Base-by-base conservation (phyloP, 1,140 invertebrate genomes). In the Heliconius nattereri region DNA sequence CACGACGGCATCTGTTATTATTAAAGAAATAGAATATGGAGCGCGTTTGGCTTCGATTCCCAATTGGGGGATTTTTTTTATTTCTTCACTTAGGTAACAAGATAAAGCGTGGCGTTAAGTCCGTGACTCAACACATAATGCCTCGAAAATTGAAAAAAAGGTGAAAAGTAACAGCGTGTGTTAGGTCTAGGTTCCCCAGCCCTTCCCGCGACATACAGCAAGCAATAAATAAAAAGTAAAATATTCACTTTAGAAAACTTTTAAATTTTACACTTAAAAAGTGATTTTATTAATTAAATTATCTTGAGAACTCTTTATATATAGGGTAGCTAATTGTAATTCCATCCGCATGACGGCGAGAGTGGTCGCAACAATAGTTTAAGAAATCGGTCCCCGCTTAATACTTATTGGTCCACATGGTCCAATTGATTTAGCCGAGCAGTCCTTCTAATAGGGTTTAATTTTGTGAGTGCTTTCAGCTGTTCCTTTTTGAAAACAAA, bases 391-490 rank as follows among this genome's bases (percentile, higher is more conserved):
- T 83, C 85, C 80, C 85, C 83, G 83, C 86, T 91, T 90, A 89
- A 89, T 87, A 89, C 85, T 90, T 87, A 89, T 89, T 86, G 87
- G 86, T 87, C 85, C 84, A 89, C 85, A 88, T 85, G 88, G 85
- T 90, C 86, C 88, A 88, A 90, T 90, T 90, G 86, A 88, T 89
- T 89, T 86, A 72, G 49, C 74, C 75, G 73, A 71, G 72, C 74
- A 73, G 70, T 81, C 35, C 66, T 80, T 80, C 73, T 80, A 75
- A 80, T 75, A 79, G 40, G 52, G 49, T 76, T 80, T 76, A 70
- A 75, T 76, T 73, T 60, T 80, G 74, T 76, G 37, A 80, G 73
- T 80, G 78, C 78, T 71, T 80, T 73, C 72, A 70, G 74, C 23
- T 76, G 60, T 79, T 79, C 29, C 35, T 70, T n/a, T 76, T 71